A percentile compares a stretch with the other conserved stretches of the same genome.
Conservation (phyloP, 2,113 vertebrate species). For the Dryoscopus gambensis region DNA sequence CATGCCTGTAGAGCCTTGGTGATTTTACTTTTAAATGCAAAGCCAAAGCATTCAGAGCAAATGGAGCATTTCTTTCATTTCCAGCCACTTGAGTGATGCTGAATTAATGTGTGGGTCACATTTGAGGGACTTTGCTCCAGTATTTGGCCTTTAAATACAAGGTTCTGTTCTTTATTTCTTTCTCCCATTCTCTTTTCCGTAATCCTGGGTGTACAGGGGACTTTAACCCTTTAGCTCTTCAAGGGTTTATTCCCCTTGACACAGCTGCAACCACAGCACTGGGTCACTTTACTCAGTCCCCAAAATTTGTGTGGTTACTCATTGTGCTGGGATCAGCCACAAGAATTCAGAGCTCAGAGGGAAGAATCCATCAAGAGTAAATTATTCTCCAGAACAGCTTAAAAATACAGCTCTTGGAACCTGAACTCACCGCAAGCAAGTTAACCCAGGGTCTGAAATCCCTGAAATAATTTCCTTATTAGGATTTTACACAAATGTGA, state of each 20-base stretch:
- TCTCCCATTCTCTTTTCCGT: neutral
- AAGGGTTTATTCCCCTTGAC: neutral
- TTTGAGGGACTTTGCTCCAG: neutral
- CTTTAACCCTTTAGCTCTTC: neutral
- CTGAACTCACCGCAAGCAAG: neutral
- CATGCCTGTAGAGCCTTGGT: neutral
- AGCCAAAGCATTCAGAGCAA: neutral
- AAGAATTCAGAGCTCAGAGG: neutral
- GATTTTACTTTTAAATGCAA: neutral
- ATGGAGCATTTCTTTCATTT: neutral
- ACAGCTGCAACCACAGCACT: neutral
- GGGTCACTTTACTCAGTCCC: neutral
- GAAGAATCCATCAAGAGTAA: neutral
- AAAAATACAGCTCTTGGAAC: neutral
- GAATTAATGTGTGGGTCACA: neutral
- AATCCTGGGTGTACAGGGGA: neutral
- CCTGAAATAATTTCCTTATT: neutral
- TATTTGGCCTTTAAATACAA: neutral
- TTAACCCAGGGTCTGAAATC: neutral
- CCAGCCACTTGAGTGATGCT: neutral
- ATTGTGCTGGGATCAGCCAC: neutral
- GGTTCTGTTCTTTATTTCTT: neutral
- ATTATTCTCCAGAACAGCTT: neutral
- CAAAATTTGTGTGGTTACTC: neutral
- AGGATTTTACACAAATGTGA: rapidly evolving